Conservation (phyloP, 2,113 vertebrate species). For the Mormyrus iriodes region DNA sequence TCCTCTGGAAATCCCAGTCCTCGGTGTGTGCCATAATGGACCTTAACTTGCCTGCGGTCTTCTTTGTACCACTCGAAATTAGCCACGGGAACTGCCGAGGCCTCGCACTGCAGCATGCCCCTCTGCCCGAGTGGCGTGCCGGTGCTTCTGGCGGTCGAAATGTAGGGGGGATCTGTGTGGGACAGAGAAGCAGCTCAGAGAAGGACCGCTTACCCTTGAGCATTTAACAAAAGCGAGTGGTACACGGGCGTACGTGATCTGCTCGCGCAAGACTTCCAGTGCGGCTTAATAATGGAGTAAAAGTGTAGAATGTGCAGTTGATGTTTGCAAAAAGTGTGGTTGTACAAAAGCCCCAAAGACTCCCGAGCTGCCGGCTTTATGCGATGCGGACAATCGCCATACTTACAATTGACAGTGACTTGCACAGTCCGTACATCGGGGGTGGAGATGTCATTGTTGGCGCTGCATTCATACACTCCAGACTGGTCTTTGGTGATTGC, state of each 20-base stretch:
- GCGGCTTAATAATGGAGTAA: not conserved
- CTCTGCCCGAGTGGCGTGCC: slow-evolving; percentile 83
- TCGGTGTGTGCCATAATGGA: not conserved
- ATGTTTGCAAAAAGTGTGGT: not conserved
- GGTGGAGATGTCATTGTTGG: slow-evolving; percentile 81
- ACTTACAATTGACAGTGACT: slow-evolving; percentile 93
- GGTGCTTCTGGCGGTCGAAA: slow-evolving; percentile 79
- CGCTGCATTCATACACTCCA: slow-evolving; percentile 88
- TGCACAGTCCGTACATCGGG: slow-evolving; percentile 80
- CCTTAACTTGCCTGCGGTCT: slow-evolving; percentile 74
- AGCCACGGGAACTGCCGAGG: slow-evolving; percentile 80
- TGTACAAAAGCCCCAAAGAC: not conserved
- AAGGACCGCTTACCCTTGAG: not conserved
- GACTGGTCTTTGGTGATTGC: slow-evolving; percentile 89
- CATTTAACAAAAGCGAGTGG: not conserved
- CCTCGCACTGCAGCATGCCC: slow-evolving; percentile 87
- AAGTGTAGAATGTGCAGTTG: not conserved
- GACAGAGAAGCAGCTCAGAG: slow-evolving; percentile 22
- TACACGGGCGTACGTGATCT: not conserved
- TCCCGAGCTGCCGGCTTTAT: not conserved
- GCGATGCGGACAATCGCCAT: not conserved
- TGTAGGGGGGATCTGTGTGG: slow-evolving; percentile 80
- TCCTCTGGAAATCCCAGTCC: not conserved
- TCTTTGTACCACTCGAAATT: slow-evolving; percentile 98
- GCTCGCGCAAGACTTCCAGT: not conserved